Evolutionary conservation across 2,797 vertebrate genomes (phyloP).

Genomic region (Thaleichthys pacificus): DNA sequence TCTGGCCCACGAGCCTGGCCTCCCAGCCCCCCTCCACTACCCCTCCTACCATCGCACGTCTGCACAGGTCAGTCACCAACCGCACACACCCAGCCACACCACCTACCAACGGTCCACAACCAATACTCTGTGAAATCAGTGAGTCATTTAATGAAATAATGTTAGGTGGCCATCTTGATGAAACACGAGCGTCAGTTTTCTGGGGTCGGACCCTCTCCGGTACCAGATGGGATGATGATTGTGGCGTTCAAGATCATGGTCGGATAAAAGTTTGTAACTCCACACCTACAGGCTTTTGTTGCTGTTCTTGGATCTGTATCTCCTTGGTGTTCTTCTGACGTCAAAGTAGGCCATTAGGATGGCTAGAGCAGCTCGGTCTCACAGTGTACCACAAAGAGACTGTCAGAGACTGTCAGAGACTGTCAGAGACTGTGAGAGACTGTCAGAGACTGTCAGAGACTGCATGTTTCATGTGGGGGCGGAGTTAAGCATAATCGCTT

Average conservation of each 20-base stretch:
- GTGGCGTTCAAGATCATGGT: not conserved
- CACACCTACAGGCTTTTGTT: slow-evolving; percentile 1
- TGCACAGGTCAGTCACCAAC: slow-evolving; percentile 85
- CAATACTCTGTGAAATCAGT: not conserved
- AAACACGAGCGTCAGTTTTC: not conserved
- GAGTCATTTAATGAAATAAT: not conserved
- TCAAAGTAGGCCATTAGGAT: not conserved
- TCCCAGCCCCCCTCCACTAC: slow-evolving; percentile 93
- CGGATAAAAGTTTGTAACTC: not conserved
- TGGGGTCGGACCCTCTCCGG: not conserved
- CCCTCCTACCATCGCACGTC: slow-evolving; percentile 93
- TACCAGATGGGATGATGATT: not conserved
- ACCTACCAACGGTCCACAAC: no score
- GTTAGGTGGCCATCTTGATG: no score
- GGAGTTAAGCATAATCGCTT: not conserved
- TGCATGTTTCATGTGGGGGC: not conserved
- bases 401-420: no score
- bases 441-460: no score
- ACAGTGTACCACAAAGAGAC: no score
- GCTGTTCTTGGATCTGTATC: not conserved
- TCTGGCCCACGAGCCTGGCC: slow-evolving; percentile 87
- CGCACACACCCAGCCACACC: no score
- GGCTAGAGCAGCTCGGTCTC: no score
- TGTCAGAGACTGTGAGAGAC: no score
- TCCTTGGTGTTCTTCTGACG: slow-evolving; percentile 2